Conservation (phyloP, 2,797 vertebrate genomes). For the Scarus forsteni region DNA sequence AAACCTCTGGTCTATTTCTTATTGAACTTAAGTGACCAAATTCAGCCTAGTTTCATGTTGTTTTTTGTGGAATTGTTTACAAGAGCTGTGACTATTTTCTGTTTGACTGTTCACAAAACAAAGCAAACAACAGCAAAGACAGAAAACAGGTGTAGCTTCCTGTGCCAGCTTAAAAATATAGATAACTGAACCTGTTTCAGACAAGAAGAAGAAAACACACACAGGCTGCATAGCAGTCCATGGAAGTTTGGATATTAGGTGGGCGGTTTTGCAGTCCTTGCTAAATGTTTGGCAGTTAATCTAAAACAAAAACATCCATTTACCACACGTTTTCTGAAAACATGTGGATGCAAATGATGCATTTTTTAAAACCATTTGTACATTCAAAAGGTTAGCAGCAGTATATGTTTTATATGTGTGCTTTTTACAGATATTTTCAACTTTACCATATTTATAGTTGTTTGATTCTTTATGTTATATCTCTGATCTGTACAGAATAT, state of each 20-base stretch:
- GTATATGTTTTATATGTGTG: too few relatives aligned
- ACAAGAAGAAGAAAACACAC: not conserved
- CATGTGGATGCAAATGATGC: too few relatives aligned
- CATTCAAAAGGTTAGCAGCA: too few relatives aligned
- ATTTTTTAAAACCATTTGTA: too few relatives aligned
- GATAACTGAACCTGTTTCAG: not conserved
- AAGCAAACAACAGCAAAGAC: not conserved
- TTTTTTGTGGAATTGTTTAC: conserved; percentile 27
- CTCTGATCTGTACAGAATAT: too few relatives aligned
- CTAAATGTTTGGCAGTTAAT: conserved; percentile 14
- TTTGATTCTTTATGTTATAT: too few relatives aligned
- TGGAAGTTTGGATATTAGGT: too few relatives aligned
- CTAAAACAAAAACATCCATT: conserved; percentile 13
- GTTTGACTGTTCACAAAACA: conserved; percentile 11
- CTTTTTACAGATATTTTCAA: too few relatives aligned
- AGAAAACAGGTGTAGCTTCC: conserved; percentile 15
- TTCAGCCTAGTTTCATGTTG: conserved; percentile 5
- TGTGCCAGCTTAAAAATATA: conserved; percentile 17
- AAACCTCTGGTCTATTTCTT: conserved; percentile 12
- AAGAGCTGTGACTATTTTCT: conserved; percentile 18
- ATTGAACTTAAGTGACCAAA: conserved; percentile 32
- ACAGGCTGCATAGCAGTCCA: not conserved
- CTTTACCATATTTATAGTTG: too few relatives aligned
- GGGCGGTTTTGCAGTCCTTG: not conserved
- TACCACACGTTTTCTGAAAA: not conserved